phyloP scores from a whole-genome alignment of 2,888 invertebrate genomes.

The Atethmia centrago region DNA sequence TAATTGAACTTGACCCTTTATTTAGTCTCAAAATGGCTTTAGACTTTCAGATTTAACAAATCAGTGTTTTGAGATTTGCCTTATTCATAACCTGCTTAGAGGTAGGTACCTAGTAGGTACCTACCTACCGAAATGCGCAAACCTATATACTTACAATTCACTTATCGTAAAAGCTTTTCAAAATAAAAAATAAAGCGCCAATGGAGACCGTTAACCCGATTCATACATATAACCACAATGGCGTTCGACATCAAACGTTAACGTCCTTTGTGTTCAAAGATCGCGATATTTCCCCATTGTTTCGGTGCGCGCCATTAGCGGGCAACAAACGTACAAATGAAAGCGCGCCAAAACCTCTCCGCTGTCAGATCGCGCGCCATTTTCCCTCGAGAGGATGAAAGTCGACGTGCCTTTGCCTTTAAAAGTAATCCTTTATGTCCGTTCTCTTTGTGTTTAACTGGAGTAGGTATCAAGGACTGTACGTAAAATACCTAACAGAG shows the following conservation, averaged over 20 bases:
- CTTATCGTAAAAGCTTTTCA: constrained; percentile 18
- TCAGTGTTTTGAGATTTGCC: background rate
- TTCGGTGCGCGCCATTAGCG: constrained; percentile 85
- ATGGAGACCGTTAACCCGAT: constrained; percentile 48
- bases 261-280: constrained; percentile 83
- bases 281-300: constrained; percentile 84
- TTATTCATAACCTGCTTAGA: background rate
- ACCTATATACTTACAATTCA: background rate
- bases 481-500: constrained; percentile 50
- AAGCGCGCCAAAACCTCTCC: constrained; percentile 81
- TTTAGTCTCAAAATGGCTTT: background rate
- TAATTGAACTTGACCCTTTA: background rate
- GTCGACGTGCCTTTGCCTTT: constrained; percentile 71
- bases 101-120: background rate
- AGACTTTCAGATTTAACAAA: background rate
- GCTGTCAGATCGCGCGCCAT: constrained; percentile 86
- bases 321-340: constrained; percentile 81
- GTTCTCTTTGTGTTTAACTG: constrained; percentile 65
- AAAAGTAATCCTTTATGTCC: constrained; percentile 70
- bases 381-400: constrained; percentile 76
- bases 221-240: constrained; percentile 70
- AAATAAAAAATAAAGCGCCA: constrained; percentile 44
- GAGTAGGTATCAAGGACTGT: constrained; percentile 57
- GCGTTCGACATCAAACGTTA: constrained; percentile 85
- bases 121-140: too few relatives aligned